Percentiles rank a stretch among this genome's conserved stretches.
These are phyloP conservation scores for Sitta europaea DNA, from an alignment of 2,113 vertebrate species.

Conservation along the genomic window DNA sequence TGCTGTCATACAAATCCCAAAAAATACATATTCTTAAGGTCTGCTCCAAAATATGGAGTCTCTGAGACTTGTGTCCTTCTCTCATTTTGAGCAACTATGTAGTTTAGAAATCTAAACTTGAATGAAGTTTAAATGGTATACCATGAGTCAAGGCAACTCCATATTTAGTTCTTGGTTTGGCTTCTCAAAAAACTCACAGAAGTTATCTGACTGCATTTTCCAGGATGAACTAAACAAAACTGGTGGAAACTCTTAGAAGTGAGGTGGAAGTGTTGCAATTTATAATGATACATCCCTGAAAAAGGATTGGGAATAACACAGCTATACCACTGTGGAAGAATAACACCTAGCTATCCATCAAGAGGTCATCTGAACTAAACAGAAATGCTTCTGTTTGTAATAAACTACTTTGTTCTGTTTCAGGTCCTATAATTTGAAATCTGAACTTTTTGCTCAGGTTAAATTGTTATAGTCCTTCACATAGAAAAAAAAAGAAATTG, in stretches of 20 bases:
- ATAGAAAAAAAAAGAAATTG: not conserved
- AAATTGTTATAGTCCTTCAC: not conserved
- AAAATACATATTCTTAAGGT: not conserved
- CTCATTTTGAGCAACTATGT: not conserved
- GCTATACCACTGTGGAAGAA: not conserved
- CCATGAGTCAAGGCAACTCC: rapidly evolving
- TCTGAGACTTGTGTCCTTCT: not conserved
- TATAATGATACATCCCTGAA: not conserved
- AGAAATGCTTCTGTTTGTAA: not conserved
- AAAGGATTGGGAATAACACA: not conserved
- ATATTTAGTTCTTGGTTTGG: not conserved
- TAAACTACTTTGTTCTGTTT: not conserved
- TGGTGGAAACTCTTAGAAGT: not conserved
- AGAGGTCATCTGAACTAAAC: not conserved
- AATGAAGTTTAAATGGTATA: too few relatives aligned
- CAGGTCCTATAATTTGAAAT: not conserved
- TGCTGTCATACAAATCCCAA: not conserved
- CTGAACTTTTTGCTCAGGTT: not conserved
- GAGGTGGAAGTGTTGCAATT: not conserved
- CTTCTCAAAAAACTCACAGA: not conserved
- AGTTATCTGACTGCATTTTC: not conserved
- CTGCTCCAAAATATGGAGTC: not conserved
- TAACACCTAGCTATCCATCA: not conserved
- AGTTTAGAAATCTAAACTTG: not conserved
- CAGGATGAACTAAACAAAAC: not conserved